Conservation (phyloP, 2,113 vertebrate genomes). For the Phalacrocorax aristotelis region DNA sequence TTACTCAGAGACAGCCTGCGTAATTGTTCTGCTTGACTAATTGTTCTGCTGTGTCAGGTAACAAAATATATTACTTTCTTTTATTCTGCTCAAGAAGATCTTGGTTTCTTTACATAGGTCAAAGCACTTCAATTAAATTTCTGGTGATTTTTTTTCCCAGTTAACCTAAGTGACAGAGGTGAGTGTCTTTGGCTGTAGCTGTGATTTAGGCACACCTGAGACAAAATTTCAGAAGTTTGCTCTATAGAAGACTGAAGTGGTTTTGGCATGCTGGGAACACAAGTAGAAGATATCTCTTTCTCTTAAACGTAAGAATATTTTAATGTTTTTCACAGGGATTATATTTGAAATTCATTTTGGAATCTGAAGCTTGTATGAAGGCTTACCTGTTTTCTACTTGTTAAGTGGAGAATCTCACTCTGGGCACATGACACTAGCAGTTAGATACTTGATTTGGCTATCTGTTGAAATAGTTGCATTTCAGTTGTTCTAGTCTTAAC, state of each 20-base stretch:
- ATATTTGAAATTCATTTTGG: not conserved
- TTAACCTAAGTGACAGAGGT: not conserved
- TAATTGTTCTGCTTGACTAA: not conserved
- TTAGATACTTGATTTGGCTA: not conserved
- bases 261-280: not conserved
- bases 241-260: not conserved
- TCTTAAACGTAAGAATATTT: not conserved
- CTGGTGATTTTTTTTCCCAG: not conserved
- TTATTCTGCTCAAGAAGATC: not conserved
- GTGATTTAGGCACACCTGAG: not conserved
- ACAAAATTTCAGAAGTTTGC: not conserved
- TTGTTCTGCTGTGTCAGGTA: conserved; percentile 12
- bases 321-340: not conserved
- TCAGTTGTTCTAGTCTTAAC: not conserved
- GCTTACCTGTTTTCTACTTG: not conserved
- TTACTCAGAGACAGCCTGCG: not conserved
- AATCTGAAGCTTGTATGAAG: not conserved
- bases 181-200: not conserved
- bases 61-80: not conserved
- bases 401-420: not conserved
- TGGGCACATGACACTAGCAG: not conserved
- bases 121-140: not conserved
- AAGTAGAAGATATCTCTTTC: not conserved
- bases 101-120: not conserved
- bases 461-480: not conserved